A percentile compares a stretch with the other conserved stretches of the same genome.
Conservation (phyloP, 2,113 vertebrate genomes). For the Macrotis lagotis region DNA sequence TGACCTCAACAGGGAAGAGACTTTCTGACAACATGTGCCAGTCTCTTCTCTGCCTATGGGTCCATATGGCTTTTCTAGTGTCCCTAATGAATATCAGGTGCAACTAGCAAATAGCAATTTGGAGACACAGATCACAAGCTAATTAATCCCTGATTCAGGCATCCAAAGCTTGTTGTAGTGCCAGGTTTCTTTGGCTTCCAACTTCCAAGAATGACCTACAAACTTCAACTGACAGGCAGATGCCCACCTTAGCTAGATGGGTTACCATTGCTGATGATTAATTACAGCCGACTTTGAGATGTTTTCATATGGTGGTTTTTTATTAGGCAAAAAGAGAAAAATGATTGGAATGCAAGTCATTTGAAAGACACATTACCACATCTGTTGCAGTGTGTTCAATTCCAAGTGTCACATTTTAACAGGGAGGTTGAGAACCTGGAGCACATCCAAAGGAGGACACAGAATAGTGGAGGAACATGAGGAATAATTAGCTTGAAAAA, state of each 20-base stretch:
- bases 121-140: conserved; percentile 71
- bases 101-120: conserved; percentile 66
- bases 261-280: conserved; percentile 38
- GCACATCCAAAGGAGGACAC: neutral
- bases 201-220: conserved; percentile 29
- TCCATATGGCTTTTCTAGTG: conserved; percentile 77
- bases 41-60: conserved; percentile 55
- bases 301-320: neutral
- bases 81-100: conserved; percentile 73
- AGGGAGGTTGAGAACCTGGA: neutral
- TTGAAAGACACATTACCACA: neutral
- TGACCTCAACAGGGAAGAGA: conserved; percentile 56
- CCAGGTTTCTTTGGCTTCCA: conserved; percentile 43
- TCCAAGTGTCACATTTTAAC: neutral
- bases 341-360: neutral
- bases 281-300: neutral
- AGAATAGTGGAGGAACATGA: neutral
- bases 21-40: conserved; percentile 59
- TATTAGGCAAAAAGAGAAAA: neutral
- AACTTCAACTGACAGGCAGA: conserved; percentile 42
- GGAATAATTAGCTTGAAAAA: neutral
- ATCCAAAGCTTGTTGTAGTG: conserved; percentile 15
- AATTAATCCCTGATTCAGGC: conserved; percentile 59
- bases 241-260: neutral
- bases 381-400: neutral